These are phyloP conservation scores for Deroplatys truncata DNA, from an alignment of 2,888 invertebrate genomes.

Conservation along the genomic window DNA sequence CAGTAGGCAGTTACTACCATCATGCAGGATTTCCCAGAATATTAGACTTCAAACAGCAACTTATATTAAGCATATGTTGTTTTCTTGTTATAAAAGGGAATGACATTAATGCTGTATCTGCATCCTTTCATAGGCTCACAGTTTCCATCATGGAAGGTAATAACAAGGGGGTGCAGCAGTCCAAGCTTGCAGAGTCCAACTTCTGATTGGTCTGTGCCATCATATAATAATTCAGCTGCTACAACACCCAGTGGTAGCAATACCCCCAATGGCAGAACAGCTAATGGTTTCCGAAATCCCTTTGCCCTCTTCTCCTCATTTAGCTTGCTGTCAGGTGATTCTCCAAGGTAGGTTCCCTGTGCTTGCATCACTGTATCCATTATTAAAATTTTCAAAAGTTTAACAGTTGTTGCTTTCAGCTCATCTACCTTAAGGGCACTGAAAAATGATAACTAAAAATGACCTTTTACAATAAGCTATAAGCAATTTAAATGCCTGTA, in stretches of 20 bases:
- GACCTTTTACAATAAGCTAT: too few species aligned
- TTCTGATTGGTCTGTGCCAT: constrained; percentile 41
- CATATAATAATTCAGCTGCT: constrained; percentile 36
- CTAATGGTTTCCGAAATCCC: constrained; percentile 30
- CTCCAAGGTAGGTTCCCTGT: constrained; percentile 13
- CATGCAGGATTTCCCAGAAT: too few species aligned
- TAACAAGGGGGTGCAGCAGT: constrained; percentile 29
- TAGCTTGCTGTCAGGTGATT: constrained; percentile 28
- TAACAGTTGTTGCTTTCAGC: too few species aligned
- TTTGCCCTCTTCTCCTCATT: constrained; percentile 37
- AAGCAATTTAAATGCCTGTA: too few species aligned
- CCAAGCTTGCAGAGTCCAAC: constrained; percentile 35
- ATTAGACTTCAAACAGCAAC: too few species aligned
- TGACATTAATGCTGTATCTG: not conserved
- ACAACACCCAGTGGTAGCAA: constrained; percentile 27
- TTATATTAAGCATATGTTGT: not conserved
- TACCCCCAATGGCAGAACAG: constrained; percentile 29
- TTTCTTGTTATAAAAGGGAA: not conserved
- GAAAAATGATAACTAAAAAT: too few species aligned
- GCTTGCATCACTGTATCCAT: not conserved
- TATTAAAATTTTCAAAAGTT: too few species aligned
- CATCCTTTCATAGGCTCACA: constrained; percentile 31
- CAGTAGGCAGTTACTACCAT: too few species aligned
- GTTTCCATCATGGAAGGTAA: constrained; percentile 35
- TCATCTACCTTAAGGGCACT: too few species aligned